These are phyloP conservation scores for Molorchus minor DNA, from an alignment of 2,888 invertebrate genomes.

Conservation along the genomic window DNA sequence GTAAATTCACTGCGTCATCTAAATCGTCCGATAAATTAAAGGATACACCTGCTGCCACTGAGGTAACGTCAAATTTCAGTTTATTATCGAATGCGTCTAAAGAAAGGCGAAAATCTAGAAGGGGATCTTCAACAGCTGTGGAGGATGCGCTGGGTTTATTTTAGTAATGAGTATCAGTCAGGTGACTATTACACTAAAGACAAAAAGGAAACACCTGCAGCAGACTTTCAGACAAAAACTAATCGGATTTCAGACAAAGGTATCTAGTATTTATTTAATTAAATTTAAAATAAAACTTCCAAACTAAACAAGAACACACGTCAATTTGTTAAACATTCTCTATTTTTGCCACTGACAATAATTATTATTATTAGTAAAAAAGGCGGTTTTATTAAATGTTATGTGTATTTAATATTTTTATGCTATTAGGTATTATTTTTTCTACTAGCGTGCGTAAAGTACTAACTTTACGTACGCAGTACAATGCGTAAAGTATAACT, in stretches of 20 bases:
- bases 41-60: slow-evolving; percentile 27
- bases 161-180: slow-evolving; percentile 33
- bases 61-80: slow-evolving; percentile 27
- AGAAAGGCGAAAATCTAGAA: slow-evolving; percentile 53
- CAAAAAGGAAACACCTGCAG: slow-evolving; percentile 23
- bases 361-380: too few relatives aligned
- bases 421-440: too few relatives aligned
- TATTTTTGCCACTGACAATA: too few relatives aligned
- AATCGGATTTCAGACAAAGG: slow-evolving; percentile 16
- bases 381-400: too few relatives aligned
- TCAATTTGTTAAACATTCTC: too few relatives aligned
- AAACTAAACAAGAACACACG: too few relatives aligned
- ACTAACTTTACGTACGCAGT: too few relatives aligned
- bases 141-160: slow-evolving; percentile 68
- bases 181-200: slow-evolving; percentile 35
- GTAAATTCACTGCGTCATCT: slow-evolving; percentile 36
- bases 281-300: too few relatives aligned
- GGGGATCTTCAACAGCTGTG: slow-evolving; percentile 55
- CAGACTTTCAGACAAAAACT: slow-evolving; percentile 25
- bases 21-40: slow-evolving; percentile 28
- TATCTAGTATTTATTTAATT: slow-evolving; percentile 4
- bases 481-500: too few relatives aligned
- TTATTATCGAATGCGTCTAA: slow-evolving; percentile 35
- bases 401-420: too few relatives aligned
- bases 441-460: too few relatives aligned